Evolutionary conservation across 2,113 vertebrate genomes (phyloP).

Genomic region (Nycticebus coucang): DNA sequence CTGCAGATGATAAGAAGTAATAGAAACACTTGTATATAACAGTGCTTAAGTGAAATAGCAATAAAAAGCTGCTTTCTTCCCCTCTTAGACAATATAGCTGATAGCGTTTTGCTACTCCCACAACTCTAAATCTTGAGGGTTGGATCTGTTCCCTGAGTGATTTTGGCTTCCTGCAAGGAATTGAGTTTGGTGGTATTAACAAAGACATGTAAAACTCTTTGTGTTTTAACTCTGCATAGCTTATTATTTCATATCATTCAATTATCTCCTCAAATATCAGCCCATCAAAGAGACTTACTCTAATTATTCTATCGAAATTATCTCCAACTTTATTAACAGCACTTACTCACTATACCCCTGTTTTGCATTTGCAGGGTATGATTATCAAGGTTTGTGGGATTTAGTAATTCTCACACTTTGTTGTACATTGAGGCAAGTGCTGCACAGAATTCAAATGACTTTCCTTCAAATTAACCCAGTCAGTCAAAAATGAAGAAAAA

Average conservation of each 20-base stretch:
- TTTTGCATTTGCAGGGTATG: background rate
- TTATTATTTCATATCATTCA: background rate
- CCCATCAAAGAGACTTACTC: background rate
- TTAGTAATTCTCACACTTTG: background rate
- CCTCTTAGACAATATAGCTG: constrained; percentile 24
- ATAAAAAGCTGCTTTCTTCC: constrained; percentile 7
- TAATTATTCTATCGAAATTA: background rate
- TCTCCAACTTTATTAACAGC: background rate
- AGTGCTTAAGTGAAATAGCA: constrained; percentile 68
- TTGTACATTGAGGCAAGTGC: background rate
- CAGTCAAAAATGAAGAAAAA: too few relatives aligned
- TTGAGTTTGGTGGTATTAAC: background rate
- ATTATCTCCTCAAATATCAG: background rate
- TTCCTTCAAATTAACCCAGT: background rate
- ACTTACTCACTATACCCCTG: background rate
- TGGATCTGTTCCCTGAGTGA: background rate
- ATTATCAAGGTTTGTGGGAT: background rate
- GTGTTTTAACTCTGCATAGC: background rate
- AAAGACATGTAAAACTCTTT: background rate
- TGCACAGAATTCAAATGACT: background rate
- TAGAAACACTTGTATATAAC: constrained; percentile 73
- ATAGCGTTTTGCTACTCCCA: background rate
- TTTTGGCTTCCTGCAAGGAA: constrained; percentile 15
- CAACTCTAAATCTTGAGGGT: constrained; percentile 10
- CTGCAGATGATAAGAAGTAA: constrained; percentile 69